These are phyloP conservation scores for Vanessa cardui DNA, from an alignment of 2,888 invertebrate species.

Conservation along the genomic window DNA sequence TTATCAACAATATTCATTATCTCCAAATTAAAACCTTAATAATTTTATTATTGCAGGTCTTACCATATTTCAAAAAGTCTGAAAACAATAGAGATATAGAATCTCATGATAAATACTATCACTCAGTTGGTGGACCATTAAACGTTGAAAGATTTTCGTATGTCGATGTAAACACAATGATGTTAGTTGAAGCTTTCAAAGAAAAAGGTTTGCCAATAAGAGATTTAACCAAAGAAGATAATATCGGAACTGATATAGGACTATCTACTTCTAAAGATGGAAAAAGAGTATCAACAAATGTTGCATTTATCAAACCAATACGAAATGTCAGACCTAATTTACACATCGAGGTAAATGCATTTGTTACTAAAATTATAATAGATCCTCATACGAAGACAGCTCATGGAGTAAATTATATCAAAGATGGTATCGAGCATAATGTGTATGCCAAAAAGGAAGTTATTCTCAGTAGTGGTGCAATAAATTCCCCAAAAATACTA, in stretches of 20 bases:
- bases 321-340: conserved; percentile 79
- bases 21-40: neutral
- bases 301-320: conserved; percentile 86
- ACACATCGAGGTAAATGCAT: conserved; percentile 75
- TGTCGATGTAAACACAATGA: conserved; percentile 81
- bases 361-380: conserved; percentile 82
- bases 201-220: conserved; percentile 83
- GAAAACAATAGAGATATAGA: conserved; percentile 84
- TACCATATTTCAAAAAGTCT: conserved; percentile 88
- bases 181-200: conserved; percentile 83
- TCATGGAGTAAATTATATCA: conserved; percentile 66
- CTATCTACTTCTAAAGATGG: conserved; percentile 86
- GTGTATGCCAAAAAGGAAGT: conserved; percentile 84
- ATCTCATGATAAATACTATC: conserved; percentile 79
- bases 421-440: conserved; percentile 67
- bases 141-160: conserved; percentile 86
- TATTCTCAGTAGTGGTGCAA: conserved; percentile 82
- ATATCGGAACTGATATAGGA: conserved; percentile 84
- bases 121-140: conserved; percentile 84
- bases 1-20: neutral
- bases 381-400: conserved; percentile 78
- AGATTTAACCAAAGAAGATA: conserved; percentile 82
- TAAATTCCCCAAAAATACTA: conserved; percentile 85
- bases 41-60: conserved; percentile 63
- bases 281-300: conserved; percentile 83